Conservation (phyloP, 2,888 invertebrate species). For the Eilema depressum region DNA sequence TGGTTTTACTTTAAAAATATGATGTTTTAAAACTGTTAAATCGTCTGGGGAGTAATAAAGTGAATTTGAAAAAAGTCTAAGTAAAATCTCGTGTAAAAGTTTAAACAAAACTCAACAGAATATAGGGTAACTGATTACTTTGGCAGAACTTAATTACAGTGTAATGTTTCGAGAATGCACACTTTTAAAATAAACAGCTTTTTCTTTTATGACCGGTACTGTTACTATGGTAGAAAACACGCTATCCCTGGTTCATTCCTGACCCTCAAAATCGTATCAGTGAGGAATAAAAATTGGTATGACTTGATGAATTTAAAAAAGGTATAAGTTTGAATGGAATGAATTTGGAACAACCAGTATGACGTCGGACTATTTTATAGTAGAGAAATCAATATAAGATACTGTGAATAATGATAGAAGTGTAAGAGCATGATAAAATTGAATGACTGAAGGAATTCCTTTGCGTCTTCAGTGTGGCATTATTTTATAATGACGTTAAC, state of each 20-base stretch:
- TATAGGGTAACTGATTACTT: neutral
- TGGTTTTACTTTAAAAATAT: neutral
- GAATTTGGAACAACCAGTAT: too few relatives aligned
- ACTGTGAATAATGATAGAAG: too few relatives aligned
- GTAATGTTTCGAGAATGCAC: neutral
- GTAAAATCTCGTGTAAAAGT: neutral
- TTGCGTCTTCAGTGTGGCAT: too few relatives aligned
- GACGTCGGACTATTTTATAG: too few relatives aligned
- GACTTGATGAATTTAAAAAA: too few relatives aligned
- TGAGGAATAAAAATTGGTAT: too few relatives aligned
- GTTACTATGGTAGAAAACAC: neutral
- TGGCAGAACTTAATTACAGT: neutral
- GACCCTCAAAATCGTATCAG: neutral
- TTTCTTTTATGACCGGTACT: neutral
- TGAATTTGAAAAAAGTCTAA: neutral
- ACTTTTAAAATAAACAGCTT: neutral
- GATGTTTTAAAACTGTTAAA: neutral
- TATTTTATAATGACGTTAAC: too few relatives aligned
- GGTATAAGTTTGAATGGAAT: too few relatives aligned
- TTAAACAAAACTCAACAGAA: neutral
- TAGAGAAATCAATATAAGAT: too few relatives aligned
- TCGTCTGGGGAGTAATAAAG: neutral
- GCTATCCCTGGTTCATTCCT: neutral
- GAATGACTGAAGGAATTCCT: too few relatives aligned
- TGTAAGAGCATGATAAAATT: too few relatives aligned